These are phyloP conservation scores for Hydroisotoma schaefferi DNA, from an alignment of 2,888 invertebrate genomes.

Conservation along the genomic window DNA sequence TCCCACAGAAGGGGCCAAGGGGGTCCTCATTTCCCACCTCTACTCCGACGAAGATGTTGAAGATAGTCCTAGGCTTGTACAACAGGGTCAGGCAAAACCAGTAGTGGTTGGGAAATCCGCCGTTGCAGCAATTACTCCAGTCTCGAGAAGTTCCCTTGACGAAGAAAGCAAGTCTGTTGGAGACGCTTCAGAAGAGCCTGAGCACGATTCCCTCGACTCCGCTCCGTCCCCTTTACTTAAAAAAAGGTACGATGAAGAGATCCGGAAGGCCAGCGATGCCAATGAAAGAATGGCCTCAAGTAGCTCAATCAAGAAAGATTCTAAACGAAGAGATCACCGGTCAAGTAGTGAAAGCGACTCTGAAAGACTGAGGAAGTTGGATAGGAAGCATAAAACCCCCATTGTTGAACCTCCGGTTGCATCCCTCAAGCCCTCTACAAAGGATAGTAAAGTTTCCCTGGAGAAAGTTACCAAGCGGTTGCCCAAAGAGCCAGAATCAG, in stretches of 20 bases:
- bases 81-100: not conserved
- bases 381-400: too few species aligned
- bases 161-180: constrained; percentile 13
- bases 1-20: constrained; percentile 44
- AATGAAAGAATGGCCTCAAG: constrained; percentile 7
- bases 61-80: constrained; percentile 18
- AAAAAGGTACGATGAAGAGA: constrained; percentile 36
- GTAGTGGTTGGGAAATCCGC: not conserved
- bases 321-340: constrained; percentile 3
- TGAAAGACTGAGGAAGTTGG: constrained; percentile 13
- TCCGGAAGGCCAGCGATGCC: constrained; percentile 4
- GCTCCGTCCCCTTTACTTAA: constrained; percentile 47
- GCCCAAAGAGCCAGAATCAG: constrained; percentile 34
- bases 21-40: constrained; percentile 46
- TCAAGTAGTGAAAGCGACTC: constrained; percentile 20
- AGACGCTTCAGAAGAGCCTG: constrained; percentile 15
- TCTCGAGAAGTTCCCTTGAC: not conserved
- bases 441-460: constrained; percentile 15
- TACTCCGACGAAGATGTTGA: constrained; percentile 47
- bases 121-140: not conserved
- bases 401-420: too few species aligned
- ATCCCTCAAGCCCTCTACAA: too few species aligned
- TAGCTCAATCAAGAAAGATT: constrained; percentile 12
- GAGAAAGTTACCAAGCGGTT: constrained; percentile 16
- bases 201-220: constrained; percentile 42